phyloP scores from a whole-genome alignment of 2,888 invertebrate species.

The Polydrusus cervinus region DNA sequence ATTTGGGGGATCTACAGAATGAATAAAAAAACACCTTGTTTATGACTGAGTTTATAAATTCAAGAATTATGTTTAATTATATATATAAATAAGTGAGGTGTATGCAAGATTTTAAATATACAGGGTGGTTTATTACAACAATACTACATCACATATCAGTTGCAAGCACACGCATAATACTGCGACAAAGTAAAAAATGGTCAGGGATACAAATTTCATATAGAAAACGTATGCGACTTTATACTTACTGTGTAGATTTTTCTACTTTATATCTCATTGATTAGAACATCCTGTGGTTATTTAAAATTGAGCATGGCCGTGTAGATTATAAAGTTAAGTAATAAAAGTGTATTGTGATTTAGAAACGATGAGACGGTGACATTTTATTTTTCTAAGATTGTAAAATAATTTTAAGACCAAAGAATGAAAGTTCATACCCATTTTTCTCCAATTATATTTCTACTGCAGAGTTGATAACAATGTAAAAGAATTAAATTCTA shows the following conservation, averaged over 20 bases:
- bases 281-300: not conserved
- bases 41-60: slow-evolving; percentile 24
- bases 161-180: no score
- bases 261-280: no score
- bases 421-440: slow-evolving; percentile 8
- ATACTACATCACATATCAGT: no score
- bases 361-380: slow-evolving; percentile 3
- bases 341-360: slow-evolving; percentile 37
- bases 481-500: no score
- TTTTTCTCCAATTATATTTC: not conserved
- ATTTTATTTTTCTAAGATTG: slow-evolving; percentile 36
- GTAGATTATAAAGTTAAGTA: not conserved
- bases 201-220: no score
- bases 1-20: no score
- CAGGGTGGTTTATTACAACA: not conserved
- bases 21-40: not conserved
- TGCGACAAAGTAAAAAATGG: no score
- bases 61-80: slow-evolving; percentile 4
- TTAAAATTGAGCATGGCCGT: not conserved
- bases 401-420: slow-evolving; percentile 2
- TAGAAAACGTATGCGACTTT: no score
- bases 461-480: no score
- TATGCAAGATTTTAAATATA: not conserved
- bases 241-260: no score
- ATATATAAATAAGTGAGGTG: not conserved